phyloP scores from a whole-genome alignment of 2,113 vertebrate species.

The Rhinopomastus cyanomelas region DNA sequence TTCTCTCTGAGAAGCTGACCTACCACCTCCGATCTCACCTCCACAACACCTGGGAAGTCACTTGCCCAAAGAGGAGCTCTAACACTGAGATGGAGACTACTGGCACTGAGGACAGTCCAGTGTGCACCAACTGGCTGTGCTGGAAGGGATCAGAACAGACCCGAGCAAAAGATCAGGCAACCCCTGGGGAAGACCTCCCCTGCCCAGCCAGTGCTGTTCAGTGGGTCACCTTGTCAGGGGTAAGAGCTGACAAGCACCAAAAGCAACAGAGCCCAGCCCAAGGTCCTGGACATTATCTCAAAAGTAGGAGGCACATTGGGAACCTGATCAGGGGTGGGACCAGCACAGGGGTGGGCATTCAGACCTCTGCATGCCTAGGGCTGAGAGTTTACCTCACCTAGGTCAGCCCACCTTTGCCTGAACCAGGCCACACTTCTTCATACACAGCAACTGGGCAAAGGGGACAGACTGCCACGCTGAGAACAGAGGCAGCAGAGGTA shows the following conservation, averaged over 20 bases:
- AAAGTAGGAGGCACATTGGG: not conserved
- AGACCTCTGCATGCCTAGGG: not conserved
- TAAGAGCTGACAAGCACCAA: conserved; percentile 11
- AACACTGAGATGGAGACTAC: fast-evolving
- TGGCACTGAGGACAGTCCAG: fast-evolving
- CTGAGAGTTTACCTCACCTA: not conserved
- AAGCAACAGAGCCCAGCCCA: conserved; percentile 20
- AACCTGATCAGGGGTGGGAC: not conserved
- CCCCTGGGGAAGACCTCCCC: not conserved
- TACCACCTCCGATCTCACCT: not conserved
- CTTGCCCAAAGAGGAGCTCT: not conserved
- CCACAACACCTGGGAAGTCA: fast-evolving
- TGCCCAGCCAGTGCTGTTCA: not conserved
- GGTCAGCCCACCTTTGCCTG: not conserved
- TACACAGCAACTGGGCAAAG: fast-evolving
- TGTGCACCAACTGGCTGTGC: not conserved
- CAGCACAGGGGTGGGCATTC: not conserved
- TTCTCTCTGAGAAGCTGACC: not conserved
- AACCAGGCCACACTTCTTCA: not conserved
- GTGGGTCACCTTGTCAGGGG: not conserved
- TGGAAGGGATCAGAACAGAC: too few species aligned
- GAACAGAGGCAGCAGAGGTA: not conserved
- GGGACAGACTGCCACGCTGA: fast-evolving
- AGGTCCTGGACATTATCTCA: conserved; percentile 30
- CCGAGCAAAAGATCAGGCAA: not conserved